Percentiles rank a stretch among this genome's conserved stretches.
phyloP scores from a whole-genome alignment of 2,888 invertebrate genomes.

The Germaria angustata region DNA sequence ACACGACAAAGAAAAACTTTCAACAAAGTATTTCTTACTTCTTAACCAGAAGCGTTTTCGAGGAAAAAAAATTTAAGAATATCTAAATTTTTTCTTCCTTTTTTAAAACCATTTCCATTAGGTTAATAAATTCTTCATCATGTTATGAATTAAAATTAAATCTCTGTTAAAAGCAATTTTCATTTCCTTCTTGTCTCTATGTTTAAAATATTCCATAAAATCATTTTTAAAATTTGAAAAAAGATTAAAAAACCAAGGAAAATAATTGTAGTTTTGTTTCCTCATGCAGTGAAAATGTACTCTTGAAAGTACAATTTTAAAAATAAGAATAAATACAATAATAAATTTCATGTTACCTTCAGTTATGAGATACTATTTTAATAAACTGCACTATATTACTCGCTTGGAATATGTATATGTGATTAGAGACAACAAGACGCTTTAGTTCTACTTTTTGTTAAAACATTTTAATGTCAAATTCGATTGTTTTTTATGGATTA shows the following conservation, averaged over 20 bases:
- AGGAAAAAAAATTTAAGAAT: neutral
- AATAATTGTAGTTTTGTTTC: neutral
- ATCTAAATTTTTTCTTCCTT: neutral
- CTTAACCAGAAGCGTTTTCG: neutral
- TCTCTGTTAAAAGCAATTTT: neutral
- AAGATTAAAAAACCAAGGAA: neutral
- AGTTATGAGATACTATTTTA: too few relatives aligned
- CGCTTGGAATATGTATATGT: too few relatives aligned
- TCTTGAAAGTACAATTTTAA: neutral
- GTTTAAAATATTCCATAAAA: neutral
- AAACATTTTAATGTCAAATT: too few relatives aligned
- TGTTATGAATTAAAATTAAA: neutral
- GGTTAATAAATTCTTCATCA: neutral
- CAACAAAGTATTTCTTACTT: neutral
- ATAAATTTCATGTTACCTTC: neutral
- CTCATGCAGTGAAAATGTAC: neutral
- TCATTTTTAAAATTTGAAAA: neutral
- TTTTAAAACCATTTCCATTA: neutral
- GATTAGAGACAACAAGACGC: too few relatives aligned
- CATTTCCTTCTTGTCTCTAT: neutral
- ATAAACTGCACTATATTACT: too few relatives aligned
- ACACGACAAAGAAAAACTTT: neutral
- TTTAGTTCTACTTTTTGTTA: too few relatives aligned
- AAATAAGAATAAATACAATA: neutral
- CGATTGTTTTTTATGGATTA: too few relatives aligned